Conservation (phyloP, 2,113 vertebrate genomes). For the Notarius lentiginosus region DNA sequence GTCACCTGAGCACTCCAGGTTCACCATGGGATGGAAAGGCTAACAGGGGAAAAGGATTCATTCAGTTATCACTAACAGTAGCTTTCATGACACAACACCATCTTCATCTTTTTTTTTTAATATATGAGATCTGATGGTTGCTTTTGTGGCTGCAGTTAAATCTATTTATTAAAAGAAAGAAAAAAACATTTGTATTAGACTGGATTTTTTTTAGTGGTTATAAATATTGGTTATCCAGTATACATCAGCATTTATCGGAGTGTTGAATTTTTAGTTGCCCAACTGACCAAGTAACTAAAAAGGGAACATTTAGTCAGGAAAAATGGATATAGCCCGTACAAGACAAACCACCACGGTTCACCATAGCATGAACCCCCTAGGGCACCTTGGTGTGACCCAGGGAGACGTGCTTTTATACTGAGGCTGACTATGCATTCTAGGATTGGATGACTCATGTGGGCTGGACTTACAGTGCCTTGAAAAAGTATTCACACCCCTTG, state of each 20-base stretch:
- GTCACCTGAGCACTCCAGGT: slow-evolving; percentile 90
- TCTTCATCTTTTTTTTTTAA: not conserved
- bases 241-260: not conserved
- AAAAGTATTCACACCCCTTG: no score
- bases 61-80: not conserved
- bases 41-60: slow-evolving; percentile 53
- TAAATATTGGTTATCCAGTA: not conserved
- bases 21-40: slow-evolving; percentile 98
- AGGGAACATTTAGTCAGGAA: no score
- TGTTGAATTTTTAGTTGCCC: not conserved
- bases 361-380: no score
- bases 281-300: not conserved
- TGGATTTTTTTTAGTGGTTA: not conserved
- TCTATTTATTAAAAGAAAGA: not conserved
- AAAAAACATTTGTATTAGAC: no score
- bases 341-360: not conserved
- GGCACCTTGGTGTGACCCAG: no score
- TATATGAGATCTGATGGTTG: not conserved
- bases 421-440: no score
- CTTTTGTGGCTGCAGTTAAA: not conserved
- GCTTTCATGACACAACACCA: not conserved
- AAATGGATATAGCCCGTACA: no score
- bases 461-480: no score
- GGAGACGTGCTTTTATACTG: no score
- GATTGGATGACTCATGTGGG: no score